These are phyloP conservation scores for Hirudinaria manillensis DNA, from an alignment of 2,888 invertebrate species.

Conservation along the genomic window DNA sequence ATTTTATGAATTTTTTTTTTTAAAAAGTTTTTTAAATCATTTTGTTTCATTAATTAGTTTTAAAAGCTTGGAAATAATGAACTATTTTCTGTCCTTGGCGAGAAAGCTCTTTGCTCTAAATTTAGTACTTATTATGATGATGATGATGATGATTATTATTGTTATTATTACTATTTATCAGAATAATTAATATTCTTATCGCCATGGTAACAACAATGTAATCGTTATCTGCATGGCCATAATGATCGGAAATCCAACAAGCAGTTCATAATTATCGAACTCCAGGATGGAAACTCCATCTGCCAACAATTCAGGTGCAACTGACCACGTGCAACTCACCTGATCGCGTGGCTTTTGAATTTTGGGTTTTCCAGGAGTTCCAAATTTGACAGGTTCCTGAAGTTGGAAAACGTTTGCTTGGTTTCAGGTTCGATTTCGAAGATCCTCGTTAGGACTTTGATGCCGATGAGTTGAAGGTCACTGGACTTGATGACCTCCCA, in stretches of 20 bases:
- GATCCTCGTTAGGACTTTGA: constrained; percentile 33
- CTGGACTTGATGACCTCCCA: constrained; percentile 30
- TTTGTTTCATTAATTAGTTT: too few relatives aligned
- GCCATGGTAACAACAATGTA: neutral
- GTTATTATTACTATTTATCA: too few relatives aligned
- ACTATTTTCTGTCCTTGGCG: too few relatives aligned
- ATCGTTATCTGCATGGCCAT: neutral
- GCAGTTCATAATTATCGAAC: too few relatives aligned
- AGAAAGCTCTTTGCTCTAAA: too few relatives aligned
- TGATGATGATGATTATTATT: too few relatives aligned
- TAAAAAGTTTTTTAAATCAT: too few relatives aligned
- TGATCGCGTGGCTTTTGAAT: constrained; percentile 33
- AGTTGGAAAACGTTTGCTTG: constrained; percentile 31
- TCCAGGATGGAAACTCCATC: too few relatives aligned
- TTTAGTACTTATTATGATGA: too few relatives aligned
- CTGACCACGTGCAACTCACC: neutral
- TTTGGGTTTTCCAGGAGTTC: constrained; percentile 28
- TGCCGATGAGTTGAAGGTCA: constrained; percentile 29
- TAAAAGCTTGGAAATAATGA: too few relatives aligned
- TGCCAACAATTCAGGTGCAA: too few relatives aligned
- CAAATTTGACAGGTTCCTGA: constrained; percentile 13
- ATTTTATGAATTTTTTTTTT: too few relatives aligned
- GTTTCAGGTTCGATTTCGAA: constrained; percentile 35
- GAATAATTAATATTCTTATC: neutral
- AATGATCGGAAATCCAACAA: neutral